Base-by-base conservation (phyloP, 2,113 vertebrate genomes). In the Ellobius talpinus region DNA sequence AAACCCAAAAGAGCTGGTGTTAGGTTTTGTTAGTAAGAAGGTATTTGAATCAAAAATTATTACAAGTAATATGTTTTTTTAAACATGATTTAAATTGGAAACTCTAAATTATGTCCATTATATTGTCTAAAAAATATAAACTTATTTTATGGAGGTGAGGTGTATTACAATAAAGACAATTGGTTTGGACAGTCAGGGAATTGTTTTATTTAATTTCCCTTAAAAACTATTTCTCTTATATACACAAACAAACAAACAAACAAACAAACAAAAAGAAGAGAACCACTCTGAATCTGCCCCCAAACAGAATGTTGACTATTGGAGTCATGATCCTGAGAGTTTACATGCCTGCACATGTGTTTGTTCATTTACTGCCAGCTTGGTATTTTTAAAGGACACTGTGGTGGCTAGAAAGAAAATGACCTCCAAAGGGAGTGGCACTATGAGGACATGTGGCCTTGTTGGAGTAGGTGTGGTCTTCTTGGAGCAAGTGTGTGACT, bases 111-210 rank as follows among this genome's bases (percentile, higher is more conserved):
- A 39, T 73, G n/a, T 24, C 36, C 6, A 39, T 88, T 74, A 23
- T 42, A 12, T 92, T 68, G 58, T 81, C 29, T 85, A 81, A 89
- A 0, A n/a, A 77, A 77, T 61, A 86, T 66, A 26, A 70, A 72
- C 55, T 93, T 90, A 91, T 74, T 96, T 93, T 93, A 85, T 21
- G 7, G 42, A 87, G 42, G 21, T 58, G 73, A 91, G 47, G 39
- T 79, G 50, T 87, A 70, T 92, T 91, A 79, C 23, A 89, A 45
- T 78, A 95, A 74, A 9, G 24, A 72, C 3, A 63, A 21, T 29
- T 47, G 31, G 14, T 76, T 87, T 86, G 11, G 82, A 42, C 61
- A 77, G 74, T 78, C 23, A 78, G 90, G 63, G 5, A 50, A 8
- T 78, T 63, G 29, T 45, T 87, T 45, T 87, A 45, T 89, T 78